Evolutionary conservation across 2,888 invertebrate genomes (phyloP).

Genomic region (Xanthorhoe spadicearia): DNA sequence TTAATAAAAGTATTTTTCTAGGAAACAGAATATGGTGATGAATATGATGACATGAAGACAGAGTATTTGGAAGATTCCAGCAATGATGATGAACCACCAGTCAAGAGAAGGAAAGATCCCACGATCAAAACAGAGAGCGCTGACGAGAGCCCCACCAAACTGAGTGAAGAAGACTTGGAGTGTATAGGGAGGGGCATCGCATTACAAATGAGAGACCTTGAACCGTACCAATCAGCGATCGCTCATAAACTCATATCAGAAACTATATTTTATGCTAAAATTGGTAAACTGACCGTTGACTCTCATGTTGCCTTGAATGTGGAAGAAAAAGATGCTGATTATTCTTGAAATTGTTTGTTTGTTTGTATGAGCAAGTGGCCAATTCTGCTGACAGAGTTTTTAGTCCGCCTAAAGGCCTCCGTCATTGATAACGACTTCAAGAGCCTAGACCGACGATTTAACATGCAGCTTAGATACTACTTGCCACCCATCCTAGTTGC

Average conservation of each 20-base stretch:
- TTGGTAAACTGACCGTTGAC: slow-evolving; percentile 30
- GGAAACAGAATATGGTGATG: slow-evolving; percentile 1
- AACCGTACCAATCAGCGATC: slow-evolving; percentile 29
- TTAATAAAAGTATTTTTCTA: too few species aligned
- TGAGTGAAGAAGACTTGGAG: slow-evolving; percentile 19
- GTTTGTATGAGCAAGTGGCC: too few species aligned
- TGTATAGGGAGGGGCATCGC: slow-evolving; percentile 33
- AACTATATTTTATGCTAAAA: slow-evolving; percentile 35
- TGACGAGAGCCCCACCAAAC: neutral
- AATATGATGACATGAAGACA: neutral
- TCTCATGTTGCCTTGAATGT: slow-evolving; percentile 2
- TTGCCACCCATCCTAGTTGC: too few species aligned
- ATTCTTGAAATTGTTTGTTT: slow-evolving; percentile 1
- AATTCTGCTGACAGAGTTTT: too few species aligned
- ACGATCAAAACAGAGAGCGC: neutral
- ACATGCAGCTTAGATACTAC: too few species aligned
- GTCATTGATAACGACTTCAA: too few species aligned
- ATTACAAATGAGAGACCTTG: slow-evolving; percentile 31
- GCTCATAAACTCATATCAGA: slow-evolving; percentile 40
- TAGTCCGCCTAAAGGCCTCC: too few species aligned
- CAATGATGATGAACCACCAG: slow-evolving; percentile 3
- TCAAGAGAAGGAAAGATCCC: neutral
- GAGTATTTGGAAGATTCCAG: slow-evolving; percentile 20
- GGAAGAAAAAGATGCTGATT: neutral
- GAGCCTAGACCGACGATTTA: too few species aligned